Conservation (phyloP, 2,888 invertebrate species). For the Conomelus anceps region DNA sequence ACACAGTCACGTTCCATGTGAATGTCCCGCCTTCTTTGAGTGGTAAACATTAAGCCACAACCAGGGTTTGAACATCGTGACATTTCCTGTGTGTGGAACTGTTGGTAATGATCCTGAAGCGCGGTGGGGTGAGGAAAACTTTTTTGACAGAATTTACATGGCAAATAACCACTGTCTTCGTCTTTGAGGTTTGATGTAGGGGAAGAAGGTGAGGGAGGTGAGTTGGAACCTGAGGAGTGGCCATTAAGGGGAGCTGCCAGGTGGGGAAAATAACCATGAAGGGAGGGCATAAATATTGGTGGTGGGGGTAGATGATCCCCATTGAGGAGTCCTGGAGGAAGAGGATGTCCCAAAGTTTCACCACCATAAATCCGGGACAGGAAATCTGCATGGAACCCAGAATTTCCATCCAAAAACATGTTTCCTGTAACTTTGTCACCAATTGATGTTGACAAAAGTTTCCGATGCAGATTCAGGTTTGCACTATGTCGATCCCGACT, state of each 20-base stretch:
- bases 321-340: conserved; percentile 49
- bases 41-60: conserved; percentile 71
- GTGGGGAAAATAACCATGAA: conserved; percentile 49
- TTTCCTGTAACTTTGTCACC: conserved; percentile 26
- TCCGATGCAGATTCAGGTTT: conserved; percentile 84
- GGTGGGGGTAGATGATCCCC: conserved; percentile 45
- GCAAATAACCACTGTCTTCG: conserved; percentile 59
- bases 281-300: conserved; percentile 47
- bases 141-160: conserved; percentile 63
- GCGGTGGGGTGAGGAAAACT: conserved; percentile 54
- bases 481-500: conserved; percentile 89
- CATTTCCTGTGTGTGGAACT: conserved; percentile 59
- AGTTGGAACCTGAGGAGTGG: conserved; percentile 38
- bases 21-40: conserved; percentile 67
- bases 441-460: conserved; percentile 65
- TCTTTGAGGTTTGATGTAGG: conserved; percentile 61
- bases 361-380: conserved; percentile 66
- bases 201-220: conserved; percentile 31
- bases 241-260: conserved; percentile 46
- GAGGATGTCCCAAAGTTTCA: not conserved
- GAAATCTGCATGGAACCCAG: conserved; percentile 60
- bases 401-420: conserved; percentile 42
- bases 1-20: conserved; percentile 63
- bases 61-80: conserved; percentile 69
- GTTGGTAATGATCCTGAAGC: conserved; percentile 67